phyloP scores from a whole-genome alignment of 2,888 invertebrate genomes.

The Horisme vitalbata region DNA sequence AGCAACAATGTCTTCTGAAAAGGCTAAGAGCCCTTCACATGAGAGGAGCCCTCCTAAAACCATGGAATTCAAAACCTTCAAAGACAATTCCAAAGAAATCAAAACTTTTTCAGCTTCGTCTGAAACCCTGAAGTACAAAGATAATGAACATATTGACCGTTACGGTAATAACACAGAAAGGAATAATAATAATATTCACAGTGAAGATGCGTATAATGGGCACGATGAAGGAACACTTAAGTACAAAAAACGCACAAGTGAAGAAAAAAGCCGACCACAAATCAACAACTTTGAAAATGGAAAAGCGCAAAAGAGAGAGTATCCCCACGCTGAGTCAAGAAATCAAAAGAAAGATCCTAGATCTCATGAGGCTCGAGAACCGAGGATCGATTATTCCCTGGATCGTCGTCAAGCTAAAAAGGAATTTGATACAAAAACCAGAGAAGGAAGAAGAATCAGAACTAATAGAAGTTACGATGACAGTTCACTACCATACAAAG shows the following conservation, averaged over 20 bases:
- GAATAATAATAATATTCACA: slow-evolving; percentile 62
- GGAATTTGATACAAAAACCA: slow-evolving; percentile 63
- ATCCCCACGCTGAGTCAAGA: slow-evolving; percentile 67
- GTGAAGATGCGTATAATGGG: slow-evolving; percentile 66
- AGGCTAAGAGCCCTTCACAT: slow-evolving; percentile 65
- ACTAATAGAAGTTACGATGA: slow-evolving; percentile 74
- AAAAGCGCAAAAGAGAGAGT: slow-evolving; percentile 59
- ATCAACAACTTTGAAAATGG: slow-evolving; percentile 51
- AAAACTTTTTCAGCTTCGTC: slow-evolving; percentile 79
- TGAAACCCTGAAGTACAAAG: slow-evolving; percentile 77
- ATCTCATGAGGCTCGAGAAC: slow-evolving; percentile 60
- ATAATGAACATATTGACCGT: slow-evolving; percentile 68
- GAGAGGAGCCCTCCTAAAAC: slow-evolving; percentile 70
- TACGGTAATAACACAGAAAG: slow-evolving; percentile 73
- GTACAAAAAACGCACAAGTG: slow-evolving; percentile 72
- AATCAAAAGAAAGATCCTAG: slow-evolving; percentile 65
- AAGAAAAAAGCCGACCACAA: slow-evolving; percentile 65
- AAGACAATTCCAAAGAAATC: slow-evolving; percentile 76
- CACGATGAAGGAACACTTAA: slow-evolving; percentile 75
- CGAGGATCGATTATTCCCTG: slow-evolving; percentile 74
- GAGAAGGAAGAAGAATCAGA: slow-evolving; percentile 59
- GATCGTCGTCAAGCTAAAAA: slow-evolving; percentile 68
- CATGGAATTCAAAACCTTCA: slow-evolving; percentile 80
- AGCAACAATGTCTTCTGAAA: slow-evolving; percentile 69
- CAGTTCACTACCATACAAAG: slow-evolving; percentile 69